Conservation (phyloP, 2,113 vertebrate species). For the Cheirogaleus medius region DNA sequence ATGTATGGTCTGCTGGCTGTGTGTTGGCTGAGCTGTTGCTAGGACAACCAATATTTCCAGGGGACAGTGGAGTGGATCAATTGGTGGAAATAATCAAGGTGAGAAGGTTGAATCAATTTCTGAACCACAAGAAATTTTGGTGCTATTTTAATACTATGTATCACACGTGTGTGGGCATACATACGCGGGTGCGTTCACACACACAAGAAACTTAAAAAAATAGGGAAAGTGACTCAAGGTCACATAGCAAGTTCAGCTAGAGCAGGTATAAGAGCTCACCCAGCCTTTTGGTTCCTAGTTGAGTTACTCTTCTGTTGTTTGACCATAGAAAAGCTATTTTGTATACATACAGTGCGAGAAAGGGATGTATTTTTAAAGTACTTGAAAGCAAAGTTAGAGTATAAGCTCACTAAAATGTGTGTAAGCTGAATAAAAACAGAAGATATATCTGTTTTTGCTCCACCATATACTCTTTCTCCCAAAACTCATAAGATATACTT, state of each 20-base stretch:
- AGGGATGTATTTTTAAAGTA: background rate
- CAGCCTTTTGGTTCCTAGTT: background rate
- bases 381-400: background rate
- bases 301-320: background rate
- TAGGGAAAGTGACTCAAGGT: background rate
- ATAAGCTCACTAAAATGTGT: background rate
- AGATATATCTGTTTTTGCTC: background rate
- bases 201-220: background rate
- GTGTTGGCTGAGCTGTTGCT: constrained; percentile 98
- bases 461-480: background rate
- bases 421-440: background rate
- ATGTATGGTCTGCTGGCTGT: constrained; percentile 99
- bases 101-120: constrained; percentile 61
- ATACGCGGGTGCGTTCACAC: background rate
- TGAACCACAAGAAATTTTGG: constrained; percentile 27
- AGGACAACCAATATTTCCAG: constrained; percentile 99
- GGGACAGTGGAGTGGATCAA: constrained; percentile 99
- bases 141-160: background rate
- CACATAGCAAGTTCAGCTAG: background rate
- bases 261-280: background rate
- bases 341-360: background rate
- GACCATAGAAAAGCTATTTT: background rate
- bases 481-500: background rate
- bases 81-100: constrained; percentile 99
- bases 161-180: background rate